Conservation (phyloP, 1,140 invertebrate species). For the Orussus abietinus region DNA sequence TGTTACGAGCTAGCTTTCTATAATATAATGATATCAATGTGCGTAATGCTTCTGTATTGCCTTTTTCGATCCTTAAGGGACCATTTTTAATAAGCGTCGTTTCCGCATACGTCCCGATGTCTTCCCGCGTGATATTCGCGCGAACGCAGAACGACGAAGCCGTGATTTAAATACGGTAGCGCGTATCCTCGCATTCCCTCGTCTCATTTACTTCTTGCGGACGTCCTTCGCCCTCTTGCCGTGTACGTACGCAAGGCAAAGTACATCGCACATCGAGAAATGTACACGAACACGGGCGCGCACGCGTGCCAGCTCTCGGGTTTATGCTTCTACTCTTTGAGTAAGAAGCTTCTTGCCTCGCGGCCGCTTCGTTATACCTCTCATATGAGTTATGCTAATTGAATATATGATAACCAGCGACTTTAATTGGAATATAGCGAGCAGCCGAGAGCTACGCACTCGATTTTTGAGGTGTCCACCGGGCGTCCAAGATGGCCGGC, state of each 20-base stretch:
- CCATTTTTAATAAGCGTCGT: too few relatives aligned
- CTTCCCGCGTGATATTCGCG: too few relatives aligned
- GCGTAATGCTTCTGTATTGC: too few relatives aligned
- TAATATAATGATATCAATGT: too few relatives aligned
- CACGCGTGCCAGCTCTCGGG: slow-evolving; percentile 3
- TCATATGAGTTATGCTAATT: slow-evolving; percentile 47
- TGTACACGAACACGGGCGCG: neutral
- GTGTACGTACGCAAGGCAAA: neutral
- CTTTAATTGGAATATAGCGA: slow-evolving; percentile 39
- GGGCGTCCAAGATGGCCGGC: too few relatives aligned
- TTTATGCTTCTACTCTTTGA: slow-evolving; percentile 27
- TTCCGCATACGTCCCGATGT: too few relatives aligned
- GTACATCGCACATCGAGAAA: neutral
- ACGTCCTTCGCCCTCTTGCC: slow-evolving; percentile 5
- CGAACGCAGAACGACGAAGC: neutral
- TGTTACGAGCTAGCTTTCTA: too few relatives aligned
- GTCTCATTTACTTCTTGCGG: slow-evolving; percentile 16
- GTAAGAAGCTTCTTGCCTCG: slow-evolving; percentile 31
- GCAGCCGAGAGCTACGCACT: slow-evolving; percentile 12
- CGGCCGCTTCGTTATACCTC: slow-evolving; percentile 27
- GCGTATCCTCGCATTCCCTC: slow-evolving; percentile 10
- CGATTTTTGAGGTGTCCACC: slow-evolving; percentile 18
- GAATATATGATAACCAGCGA: slow-evolving; percentile 35
- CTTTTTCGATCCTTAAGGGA: too few relatives aligned
- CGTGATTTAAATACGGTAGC: slow-evolving; percentile 12